Conservation (phyloP, 2,797 vertebrate species). For the Geotrypetes seraphini region DNA sequence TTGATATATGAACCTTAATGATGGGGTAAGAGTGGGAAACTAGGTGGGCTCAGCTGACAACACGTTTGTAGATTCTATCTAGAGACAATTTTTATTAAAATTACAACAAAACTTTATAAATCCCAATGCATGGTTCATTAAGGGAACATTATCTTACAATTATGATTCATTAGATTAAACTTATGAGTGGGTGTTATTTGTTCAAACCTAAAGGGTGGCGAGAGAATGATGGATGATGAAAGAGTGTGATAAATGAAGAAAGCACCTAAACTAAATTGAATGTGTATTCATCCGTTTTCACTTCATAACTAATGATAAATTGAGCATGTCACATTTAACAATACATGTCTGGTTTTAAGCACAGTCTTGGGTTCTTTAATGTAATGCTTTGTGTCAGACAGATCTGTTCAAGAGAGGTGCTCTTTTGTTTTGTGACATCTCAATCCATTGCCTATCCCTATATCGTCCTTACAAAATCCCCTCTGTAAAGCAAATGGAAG, state of each 20-base stretch:
- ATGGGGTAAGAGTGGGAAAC: conserved; percentile 12
- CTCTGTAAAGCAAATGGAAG: conserved; percentile 2
- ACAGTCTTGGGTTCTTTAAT: conserved; percentile 45
- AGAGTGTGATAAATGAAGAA: conserved; percentile 91
- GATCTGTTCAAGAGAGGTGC: conserved; percentile 34
- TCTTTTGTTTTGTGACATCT: conserved; percentile 42
- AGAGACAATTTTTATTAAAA: conserved; percentile 64
- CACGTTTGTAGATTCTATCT: conserved; percentile 58
- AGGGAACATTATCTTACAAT: conserved; percentile 86
- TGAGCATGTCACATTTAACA: conserved; percentile 94
- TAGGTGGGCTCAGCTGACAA: too few relatives aligned
- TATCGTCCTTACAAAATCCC: too few relatives aligned
- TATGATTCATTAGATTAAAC: conserved; percentile 97
- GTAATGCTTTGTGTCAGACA: conserved; percentile 59
- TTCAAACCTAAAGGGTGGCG: conserved; percentile 68
- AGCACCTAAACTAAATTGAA: conserved; percentile 98
- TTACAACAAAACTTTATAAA: conserved; percentile 80
- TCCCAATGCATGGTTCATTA: conserved; percentile 79
- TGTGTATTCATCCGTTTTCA: conserved; percentile 97
- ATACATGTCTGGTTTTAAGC: conserved; percentile 75
- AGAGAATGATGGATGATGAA: conserved; percentile 89
- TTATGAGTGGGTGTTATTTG: conserved; percentile 83
- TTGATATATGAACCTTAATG: conserved; percentile 32
- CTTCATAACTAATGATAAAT: conserved; percentile 98
- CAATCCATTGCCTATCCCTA: too few relatives aligned